Percentiles rank a stretch among this genome's conserved stretches.
phyloP scores from a whole-genome alignment of 2,888 invertebrate species.

The Erebia ligea region DNA sequence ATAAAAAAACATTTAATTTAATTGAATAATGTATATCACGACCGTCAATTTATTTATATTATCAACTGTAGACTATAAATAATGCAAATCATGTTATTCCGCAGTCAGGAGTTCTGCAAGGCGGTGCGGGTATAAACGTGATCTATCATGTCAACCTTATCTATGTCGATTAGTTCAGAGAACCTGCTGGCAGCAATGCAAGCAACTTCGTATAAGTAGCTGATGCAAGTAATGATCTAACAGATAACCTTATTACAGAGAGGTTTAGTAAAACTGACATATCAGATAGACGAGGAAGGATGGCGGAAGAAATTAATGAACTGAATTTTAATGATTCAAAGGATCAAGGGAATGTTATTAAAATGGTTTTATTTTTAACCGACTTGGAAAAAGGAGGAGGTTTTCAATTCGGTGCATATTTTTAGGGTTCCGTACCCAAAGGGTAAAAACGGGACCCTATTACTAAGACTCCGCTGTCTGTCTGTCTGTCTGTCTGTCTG shows the following conservation, averaged over 20 bases:
- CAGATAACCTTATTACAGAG: constrained; percentile 7
- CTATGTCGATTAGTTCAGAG: constrained; percentile 27
- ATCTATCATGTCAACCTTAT: constrained; percentile 26
- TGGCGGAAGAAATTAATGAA: constrained; percentile 6
- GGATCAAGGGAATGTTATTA: background rate
- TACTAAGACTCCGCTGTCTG: too few relatives aligned
- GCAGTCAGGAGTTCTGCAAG: constrained; percentile 21
- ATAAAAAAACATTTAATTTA: background rate
- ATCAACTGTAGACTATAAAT: constrained; percentile 25
- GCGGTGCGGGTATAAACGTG: constrained; percentile 14
- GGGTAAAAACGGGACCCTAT: too few relatives aligned
- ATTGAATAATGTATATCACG: background rate
- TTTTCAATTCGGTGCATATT: too few relatives aligned
- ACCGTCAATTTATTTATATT: background rate
- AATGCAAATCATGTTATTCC: constrained; percentile 20
- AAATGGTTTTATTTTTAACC: background rate
- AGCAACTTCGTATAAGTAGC: constrained; percentile 9
- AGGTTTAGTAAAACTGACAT: constrained; percentile 7
- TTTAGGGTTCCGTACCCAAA: too few relatives aligned
- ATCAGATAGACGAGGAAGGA: background rate
- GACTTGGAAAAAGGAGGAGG: too few relatives aligned
- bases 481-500: too few relatives aligned
- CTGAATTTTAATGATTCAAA: background rate
- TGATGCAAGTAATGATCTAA: constrained; percentile 11
- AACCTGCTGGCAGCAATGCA: constrained; percentile 23